Percentiles rank a stretch among this genome's conserved stretches.
Evolutionary conservation across 2,888 invertebrate genomes (phyloP).

Genomic region (Parasteatoda lunata): DNA sequence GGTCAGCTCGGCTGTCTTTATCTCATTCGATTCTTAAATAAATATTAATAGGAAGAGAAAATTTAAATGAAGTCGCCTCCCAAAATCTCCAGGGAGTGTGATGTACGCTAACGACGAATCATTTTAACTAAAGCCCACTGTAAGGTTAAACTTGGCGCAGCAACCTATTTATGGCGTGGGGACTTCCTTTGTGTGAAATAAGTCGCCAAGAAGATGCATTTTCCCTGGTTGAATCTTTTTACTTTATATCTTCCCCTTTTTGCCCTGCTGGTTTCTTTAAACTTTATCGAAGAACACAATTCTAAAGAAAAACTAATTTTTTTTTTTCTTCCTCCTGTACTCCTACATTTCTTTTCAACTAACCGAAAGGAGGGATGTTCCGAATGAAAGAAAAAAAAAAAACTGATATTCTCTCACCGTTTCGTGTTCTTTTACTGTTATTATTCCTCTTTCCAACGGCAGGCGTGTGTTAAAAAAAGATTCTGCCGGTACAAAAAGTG

Average conservation of each 20-base stretch:
- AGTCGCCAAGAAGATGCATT: conserved; percentile 27
- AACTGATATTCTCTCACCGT: conserved; percentile 49
- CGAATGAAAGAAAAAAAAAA: conserved; percentile 3
- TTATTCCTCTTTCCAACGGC: neutral
- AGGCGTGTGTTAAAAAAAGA: conserved; percentile 15
- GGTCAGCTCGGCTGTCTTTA: conserved; percentile 55
- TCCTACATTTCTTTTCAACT: conserved; percentile 13
- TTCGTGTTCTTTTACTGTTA: conserved; percentile 27
- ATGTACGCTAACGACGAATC: conserved; percentile 26
- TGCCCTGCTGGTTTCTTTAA: conserved; percentile 31
- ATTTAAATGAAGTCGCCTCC: conserved; percentile 67
- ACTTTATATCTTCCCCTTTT: conserved; percentile 2
- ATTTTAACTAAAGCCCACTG: conserved; percentile 68
- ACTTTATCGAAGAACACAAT: conserved; percentile 56
- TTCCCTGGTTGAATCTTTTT: neutral
- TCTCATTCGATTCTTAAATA: conserved; percentile 69
- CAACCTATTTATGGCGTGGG: conserved; percentile 58
- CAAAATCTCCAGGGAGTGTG: conserved; percentile 11
- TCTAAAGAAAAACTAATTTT: neutral
- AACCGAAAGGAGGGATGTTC: neutral
- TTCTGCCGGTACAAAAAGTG: conserved; percentile 41
- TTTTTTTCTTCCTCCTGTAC: conserved; percentile 14
- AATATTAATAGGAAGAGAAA: conserved; percentile 68
- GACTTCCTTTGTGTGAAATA: conserved; percentile 42
- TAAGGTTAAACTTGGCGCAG: conserved; percentile 63